These are phyloP conservation scores for Campylomormyrus numenius DNA, from an alignment of 2,113 vertebrate genomes.

Conservation along the genomic window DNA sequence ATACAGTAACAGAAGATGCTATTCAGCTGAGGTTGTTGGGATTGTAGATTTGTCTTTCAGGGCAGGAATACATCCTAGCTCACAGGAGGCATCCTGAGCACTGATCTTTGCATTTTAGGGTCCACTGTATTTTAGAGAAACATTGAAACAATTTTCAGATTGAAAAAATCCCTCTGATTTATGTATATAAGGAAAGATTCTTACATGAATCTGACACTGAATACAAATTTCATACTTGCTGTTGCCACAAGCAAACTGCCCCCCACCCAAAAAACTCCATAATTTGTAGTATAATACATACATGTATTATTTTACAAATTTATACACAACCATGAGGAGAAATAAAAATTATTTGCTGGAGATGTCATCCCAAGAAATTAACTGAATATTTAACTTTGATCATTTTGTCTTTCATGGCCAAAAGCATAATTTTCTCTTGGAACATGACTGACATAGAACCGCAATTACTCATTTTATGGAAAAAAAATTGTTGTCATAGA, in stretches of 20 bases:
- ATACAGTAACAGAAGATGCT: not conserved
- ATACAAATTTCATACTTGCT: not conserved
- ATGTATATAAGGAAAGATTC: not conserved
- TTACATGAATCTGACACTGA: not conserved
- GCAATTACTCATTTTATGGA: slow-evolving; percentile 27
- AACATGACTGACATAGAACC: slow-evolving; percentile 25
- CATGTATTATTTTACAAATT: not conserved
- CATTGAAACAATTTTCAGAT: not conserved
- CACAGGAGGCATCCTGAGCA: not conserved
- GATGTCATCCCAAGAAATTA: not conserved
- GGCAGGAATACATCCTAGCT: not conserved
- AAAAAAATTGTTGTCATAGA: slow-evolving; percentile 47
- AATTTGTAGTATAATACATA: not conserved
- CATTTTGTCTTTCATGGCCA: not conserved
- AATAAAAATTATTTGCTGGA: not conserved
- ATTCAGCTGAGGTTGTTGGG: not conserved
- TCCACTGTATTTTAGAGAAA: not conserved
- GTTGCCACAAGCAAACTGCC: not conserved
- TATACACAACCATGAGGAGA: not conserved
- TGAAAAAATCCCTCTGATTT: not conserved
- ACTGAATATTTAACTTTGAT: not conserved
- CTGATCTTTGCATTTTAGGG: not conserved
- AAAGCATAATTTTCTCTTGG: slow-evolving; percentile 21
- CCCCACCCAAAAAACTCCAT: not conserved
- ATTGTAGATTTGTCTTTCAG: not conserved